Evolutionary conservation across 2,888 invertebrate species (phyloP).

Genomic region (Emmelina monodactyla): DNA sequence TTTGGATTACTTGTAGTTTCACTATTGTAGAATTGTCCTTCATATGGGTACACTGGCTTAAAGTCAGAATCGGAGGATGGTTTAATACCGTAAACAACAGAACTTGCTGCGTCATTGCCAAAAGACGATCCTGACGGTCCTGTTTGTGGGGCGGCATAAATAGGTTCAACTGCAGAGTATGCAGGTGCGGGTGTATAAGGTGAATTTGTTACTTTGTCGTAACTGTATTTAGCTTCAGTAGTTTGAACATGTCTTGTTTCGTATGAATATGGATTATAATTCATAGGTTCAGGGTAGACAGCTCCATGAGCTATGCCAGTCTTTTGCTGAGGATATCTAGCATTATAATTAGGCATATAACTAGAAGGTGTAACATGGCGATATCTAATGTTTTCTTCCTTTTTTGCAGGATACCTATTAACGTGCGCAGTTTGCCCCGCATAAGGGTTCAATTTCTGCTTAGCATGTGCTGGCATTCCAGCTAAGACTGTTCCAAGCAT

Average conservation of each 20-base stretch:
- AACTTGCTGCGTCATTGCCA: conserved; percentile 38
- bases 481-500: conserved; percentile 78
- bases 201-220: conserved; percentile 33
- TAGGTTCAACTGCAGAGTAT: conserved; percentile 48
- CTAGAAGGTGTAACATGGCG: conserved; percentile 40
- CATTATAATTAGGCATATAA: conserved; percentile 47
- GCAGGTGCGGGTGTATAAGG: not conserved
- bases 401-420: conserved; percentile 44
- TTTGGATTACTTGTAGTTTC: conserved; percentile 38
- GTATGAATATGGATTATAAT: conserved; percentile 42
- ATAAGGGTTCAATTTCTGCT: conserved; percentile 53
- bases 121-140: conserved; percentile 41
- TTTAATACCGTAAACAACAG: conserved; percentile 54
- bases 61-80: conserved; percentile 50
- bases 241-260: conserved; percentile 51
- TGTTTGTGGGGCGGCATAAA: conserved; percentile 49
- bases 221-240: conserved; percentile 41
- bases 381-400: conserved; percentile 54
- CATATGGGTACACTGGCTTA: conserved; percentile 55
- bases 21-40: conserved; percentile 46
- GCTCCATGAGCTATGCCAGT: conserved; percentile 57
- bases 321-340: conserved; percentile 54
- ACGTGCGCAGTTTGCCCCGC: conserved; percentile 46
- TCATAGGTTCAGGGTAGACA: conserved; percentile 46
- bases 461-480: conserved; percentile 68